Evolutionary conservation across 2,797 vertebrate species (phyloP).

Genomic region (Gymnodraco acuticeps): DNA sequence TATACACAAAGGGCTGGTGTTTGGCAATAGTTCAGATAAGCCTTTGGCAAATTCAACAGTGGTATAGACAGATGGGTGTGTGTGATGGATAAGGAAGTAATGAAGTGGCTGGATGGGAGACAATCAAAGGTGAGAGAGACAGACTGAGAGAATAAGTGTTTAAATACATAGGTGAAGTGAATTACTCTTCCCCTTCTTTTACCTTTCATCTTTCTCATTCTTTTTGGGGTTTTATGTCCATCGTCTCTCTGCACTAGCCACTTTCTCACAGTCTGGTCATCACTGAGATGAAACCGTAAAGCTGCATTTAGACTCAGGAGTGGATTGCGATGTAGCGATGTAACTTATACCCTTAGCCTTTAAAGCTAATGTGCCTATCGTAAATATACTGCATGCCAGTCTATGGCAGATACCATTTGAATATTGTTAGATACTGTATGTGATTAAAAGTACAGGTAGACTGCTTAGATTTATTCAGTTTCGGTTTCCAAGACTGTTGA

Average conservation of each 20-base stretch:
- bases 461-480: no score
- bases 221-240: background rate
- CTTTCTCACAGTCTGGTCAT: background rate
- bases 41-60: slow-evolving; percentile 62
- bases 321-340: background rate
- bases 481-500: no score
- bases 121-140: background rate
- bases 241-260: background rate
- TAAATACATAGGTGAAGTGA: slow-evolving; percentile 10
- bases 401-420: background rate
- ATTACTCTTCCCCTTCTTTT: slow-evolving; percentile 8
- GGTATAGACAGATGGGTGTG: slow-evolving; percentile 50
- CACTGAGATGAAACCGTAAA: background rate
- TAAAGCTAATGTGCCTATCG: no score
- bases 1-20: slow-evolving; percentile 45
- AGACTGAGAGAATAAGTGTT: slow-evolving; percentile 8
- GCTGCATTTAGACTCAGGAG: background rate
- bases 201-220: slow-evolving; percentile 12
- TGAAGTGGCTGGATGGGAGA: slow-evolving; percentile 46
- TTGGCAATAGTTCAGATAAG: slow-evolving; percentile 65
- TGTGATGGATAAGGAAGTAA: slow-evolving; percentile 55
- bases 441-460: no score
- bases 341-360: background rate
- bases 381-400: background rate
- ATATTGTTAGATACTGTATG: background rate